Evolutionary conservation across 2,113 vertebrate genomes (phyloP).

Genomic region (Mormyrus lacerda): DNA sequence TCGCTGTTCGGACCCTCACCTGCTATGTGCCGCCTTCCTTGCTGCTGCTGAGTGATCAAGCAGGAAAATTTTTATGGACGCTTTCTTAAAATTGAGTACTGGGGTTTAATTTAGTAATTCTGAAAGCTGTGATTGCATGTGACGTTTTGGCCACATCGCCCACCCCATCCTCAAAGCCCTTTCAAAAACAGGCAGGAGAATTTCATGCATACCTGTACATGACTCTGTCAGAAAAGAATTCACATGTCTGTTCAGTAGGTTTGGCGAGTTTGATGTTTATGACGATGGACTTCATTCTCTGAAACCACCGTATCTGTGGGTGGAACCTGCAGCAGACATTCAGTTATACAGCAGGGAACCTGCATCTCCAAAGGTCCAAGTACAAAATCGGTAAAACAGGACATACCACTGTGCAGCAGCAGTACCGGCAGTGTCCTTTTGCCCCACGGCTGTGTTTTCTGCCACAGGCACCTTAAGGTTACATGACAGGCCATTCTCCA

Average conservation of each 20-base stretch:
- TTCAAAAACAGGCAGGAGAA: background rate
- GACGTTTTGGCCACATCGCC: background rate
- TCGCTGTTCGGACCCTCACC: background rate
- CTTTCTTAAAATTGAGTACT: background rate
- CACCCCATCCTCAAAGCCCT: background rate
- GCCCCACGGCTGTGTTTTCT: background rate
- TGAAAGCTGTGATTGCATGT: background rate
- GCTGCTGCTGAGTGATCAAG: background rate
- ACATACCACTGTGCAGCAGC: background rate
- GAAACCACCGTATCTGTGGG: slow-evolving; percentile 56
- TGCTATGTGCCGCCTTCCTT: background rate
- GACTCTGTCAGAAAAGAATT: slow-evolving; percentile 48
- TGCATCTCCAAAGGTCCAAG: background rate
- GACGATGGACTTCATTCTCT: slow-evolving; percentile 34
- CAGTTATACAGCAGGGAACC: background rate
- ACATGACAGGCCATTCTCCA: background rate
- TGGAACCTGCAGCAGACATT: slow-evolving; percentile 45
- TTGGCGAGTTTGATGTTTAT: slow-evolving; percentile 51
- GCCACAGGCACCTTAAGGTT: background rate
- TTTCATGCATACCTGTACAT: slow-evolving; percentile 52
- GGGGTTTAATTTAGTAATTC: background rate
- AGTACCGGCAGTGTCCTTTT: background rate
- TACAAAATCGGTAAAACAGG: background rate
- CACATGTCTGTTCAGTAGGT: slow-evolving; percentile 50
- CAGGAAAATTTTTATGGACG: background rate